Percentiles rank a stretch among this genome's conserved stretches.
Evolutionary conservation across 2,113 vertebrate genomes (phyloP).

Genomic region (Galeopterus variegatus): DNA sequence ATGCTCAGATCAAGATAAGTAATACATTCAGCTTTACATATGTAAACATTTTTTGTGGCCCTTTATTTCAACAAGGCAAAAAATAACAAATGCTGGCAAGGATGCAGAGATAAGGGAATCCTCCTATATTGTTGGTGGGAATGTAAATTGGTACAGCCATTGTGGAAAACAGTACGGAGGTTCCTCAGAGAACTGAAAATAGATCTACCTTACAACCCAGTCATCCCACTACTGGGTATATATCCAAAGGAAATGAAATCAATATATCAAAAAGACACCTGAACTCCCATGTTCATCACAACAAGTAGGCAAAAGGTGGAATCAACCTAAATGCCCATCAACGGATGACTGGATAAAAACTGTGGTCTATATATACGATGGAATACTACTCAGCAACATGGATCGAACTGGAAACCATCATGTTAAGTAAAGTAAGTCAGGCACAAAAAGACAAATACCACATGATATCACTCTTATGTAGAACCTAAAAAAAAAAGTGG

Average conservation of each 20-base stretch:
- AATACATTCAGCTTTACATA: no score
- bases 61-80: no score
- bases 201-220: no score
- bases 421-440: not conserved
- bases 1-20: no score
- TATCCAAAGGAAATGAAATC: not conserved
- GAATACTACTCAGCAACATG: not conserved
- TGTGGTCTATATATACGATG: not conserved
- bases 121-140: no score
- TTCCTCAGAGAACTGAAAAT: no score
- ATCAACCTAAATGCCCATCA: not conserved
- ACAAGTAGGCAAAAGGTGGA: not conserved
- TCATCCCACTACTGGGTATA: not conserved
- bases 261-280: not conserved
- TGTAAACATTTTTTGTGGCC: no score
- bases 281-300: not conserved
- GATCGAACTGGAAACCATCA: not conserved
- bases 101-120: no score
- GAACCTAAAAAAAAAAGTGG: not conserved
- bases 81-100: no score
- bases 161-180: no score
- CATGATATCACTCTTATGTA: not conserved
- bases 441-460: not conserved
- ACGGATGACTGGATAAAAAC: not conserved
- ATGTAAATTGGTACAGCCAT: no score